phyloP scores from a whole-genome alignment of 1,140 invertebrate genomes.

The Trichogramma pretiosum region DNA sequence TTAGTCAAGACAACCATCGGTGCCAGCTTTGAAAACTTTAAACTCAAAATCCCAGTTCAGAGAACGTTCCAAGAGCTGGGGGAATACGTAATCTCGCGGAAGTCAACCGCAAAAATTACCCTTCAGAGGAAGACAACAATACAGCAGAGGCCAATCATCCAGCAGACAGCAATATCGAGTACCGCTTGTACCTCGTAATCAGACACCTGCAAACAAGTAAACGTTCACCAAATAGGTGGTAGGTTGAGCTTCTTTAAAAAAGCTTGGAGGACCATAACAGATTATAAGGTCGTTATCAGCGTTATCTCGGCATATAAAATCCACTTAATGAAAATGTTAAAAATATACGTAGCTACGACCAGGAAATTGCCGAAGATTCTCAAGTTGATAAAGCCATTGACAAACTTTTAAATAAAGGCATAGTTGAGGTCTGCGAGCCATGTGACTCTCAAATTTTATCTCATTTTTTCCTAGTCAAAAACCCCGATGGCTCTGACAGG shows the following conservation, averaged over 20 bases:
- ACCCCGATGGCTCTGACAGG: background rate
- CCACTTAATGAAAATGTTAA: too few relatives aligned
- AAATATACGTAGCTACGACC: too few relatives aligned
- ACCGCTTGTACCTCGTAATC: too few relatives aligned
- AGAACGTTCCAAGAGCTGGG: background rate
- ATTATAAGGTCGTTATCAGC: constrained; percentile 6
- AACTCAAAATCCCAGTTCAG: constrained; percentile 5
- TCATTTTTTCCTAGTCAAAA: too few relatives aligned
- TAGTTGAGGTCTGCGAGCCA: too few relatives aligned
- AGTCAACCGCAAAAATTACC: background rate
- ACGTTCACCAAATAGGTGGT: constrained; percentile 8
- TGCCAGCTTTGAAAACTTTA: constrained; percentile 8
- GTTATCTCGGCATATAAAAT: too few relatives aligned
- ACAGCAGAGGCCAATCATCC: background rate
- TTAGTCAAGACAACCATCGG: background rate
- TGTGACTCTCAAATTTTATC: too few relatives aligned
- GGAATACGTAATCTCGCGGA: background rate
- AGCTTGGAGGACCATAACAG: constrained; percentile 13
- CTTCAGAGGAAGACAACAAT: constrained; percentile 11
- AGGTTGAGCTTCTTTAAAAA: constrained; percentile 10
- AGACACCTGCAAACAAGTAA: too few relatives aligned
- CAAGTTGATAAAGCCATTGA: too few relatives aligned
- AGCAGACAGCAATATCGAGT: background rate
- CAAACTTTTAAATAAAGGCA: too few relatives aligned
- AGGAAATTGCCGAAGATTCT: too few relatives aligned